Conservation (phyloP, 2,113 vertebrate genomes). For the Mustela lutreola region DNA sequence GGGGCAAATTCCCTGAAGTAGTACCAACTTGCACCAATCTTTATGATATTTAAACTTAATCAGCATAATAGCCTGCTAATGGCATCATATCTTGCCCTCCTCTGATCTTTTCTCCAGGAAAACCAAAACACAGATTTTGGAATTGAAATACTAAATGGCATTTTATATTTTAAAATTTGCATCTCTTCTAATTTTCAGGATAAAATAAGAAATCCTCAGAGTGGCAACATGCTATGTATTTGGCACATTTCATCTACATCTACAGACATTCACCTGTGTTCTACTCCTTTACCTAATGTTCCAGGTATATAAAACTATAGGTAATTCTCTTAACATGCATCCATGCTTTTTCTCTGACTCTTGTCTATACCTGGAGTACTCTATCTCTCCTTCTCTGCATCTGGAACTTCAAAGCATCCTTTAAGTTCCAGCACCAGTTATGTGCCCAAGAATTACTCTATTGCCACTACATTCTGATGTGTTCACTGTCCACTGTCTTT, state of each 20-base stretch:
- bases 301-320: neutral
- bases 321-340: neutral
- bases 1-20: neutral
- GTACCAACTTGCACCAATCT: neutral
- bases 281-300: neutral
- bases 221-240: neutral
- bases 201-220: neutral
- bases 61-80: neutral
- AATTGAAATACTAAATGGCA: neutral
- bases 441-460: neutral
- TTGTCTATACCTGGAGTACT: neutral
- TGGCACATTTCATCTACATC: neutral
- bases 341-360: neutral
- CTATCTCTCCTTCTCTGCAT: neutral
- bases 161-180: slow-evolving; percentile 32
- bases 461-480: neutral
- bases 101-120: neutral
- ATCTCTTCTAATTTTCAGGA: neutral
- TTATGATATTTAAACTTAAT: neutral
- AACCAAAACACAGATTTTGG: neutral
- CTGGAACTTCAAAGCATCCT: neutral
- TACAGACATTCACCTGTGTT: neutral
- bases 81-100: neutral
- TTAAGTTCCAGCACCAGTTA: neutral
- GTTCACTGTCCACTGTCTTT: neutral